Evolutionary conservation across 2,888 invertebrate species (phyloP), one percentile per base, ranked within the genome.

Genomic region (Hyalella azteca): DNA sequence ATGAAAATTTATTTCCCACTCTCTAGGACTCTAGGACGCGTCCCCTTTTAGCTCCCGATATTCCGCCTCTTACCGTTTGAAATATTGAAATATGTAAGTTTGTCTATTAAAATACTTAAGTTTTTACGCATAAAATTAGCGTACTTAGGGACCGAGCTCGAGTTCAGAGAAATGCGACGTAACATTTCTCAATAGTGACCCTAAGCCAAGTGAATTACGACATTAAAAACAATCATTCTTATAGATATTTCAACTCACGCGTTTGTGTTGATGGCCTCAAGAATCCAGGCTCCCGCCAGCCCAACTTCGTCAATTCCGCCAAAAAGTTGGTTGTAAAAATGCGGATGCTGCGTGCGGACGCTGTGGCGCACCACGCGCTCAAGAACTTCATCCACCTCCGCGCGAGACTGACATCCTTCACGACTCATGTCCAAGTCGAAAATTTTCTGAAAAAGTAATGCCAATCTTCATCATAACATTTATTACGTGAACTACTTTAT

Each of bases 261-360:
- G 89, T 93, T 93, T 45, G 94, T 93, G 87, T 95, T 95, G 86
- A 94, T 91, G 3, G 93, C 92, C 86, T 95, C 95, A 1, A 93
- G 90, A 0, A 93, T 94, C 1, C 92, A 92, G 60, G 95, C 87
- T 0, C 93, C 95, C 0, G 92, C 92, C 66, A 95, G 87, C 0
- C 93, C 94, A 86, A 92, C 93, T 0, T 91, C 91, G 87, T 95
- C 94, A 2, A 91, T 89, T 54, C 92, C 84, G 0, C 82, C 82
- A 48, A 80, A 84, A 9, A 83, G 81, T 48, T 83, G 84, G 59
- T 84, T 84, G 78, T 79, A 81, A 66, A 84, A 84, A 75, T 82
- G 81, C 5, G 82, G 81, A 75, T 84, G 82, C 26, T 80, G 80
- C 4, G 84, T 84, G 39, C 79, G 81, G 29, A 84, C 84, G 13